Conservation (phyloP, 2,888 invertebrate genomes). For the Merodon equestris region DNA sequence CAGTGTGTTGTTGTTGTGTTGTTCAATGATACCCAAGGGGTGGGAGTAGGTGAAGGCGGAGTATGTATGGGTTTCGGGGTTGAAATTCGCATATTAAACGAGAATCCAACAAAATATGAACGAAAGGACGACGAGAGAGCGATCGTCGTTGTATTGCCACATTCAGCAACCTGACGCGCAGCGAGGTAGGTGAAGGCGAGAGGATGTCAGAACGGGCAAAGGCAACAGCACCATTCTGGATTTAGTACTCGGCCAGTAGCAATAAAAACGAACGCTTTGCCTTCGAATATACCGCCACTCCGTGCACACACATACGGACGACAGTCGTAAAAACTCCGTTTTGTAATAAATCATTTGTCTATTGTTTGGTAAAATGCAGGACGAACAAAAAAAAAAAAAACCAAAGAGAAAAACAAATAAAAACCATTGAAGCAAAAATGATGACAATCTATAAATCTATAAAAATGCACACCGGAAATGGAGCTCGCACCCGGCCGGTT, state of each 20-base stretch:
- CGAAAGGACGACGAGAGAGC: conserved; percentile 14
- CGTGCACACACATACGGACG: conserved; percentile 54
- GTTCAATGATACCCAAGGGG: conserved; percentile 8
- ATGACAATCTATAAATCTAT: conserved; percentile 67
- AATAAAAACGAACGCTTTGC: conserved; percentile 15
- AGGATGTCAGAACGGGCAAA: conserved; percentile 7
- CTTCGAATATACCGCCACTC: conserved; percentile 18
- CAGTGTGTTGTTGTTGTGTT: conserved; percentile 24
- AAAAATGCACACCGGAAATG: conserved; percentile 65
- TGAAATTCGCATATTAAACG: conserved; percentile 66
- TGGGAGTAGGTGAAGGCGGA: too few relatives aligned
- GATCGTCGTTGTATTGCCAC: conserved; percentile 13
- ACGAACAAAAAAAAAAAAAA: conserved; percentile 13
- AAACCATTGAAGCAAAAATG: conserved; percentile 36
- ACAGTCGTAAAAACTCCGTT: conserved; percentile 67
- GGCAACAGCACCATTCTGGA: conserved; percentile 37
- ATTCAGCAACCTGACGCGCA: background rate
- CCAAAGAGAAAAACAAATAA: conserved; percentile 9
- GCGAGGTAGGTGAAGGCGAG: background rate
- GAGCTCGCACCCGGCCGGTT: conserved; percentile 35
- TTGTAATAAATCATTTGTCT: conserved; percentile 69
- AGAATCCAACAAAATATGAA: conserved; percentile 65
- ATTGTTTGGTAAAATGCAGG: conserved; percentile 50
- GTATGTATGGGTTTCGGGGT: conserved; percentile 9
- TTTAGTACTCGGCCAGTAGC: conserved; percentile 32